Base-by-base conservation (phyloP, 2,888 invertebrate genomes). In the Strigamia crassipes region DNA sequence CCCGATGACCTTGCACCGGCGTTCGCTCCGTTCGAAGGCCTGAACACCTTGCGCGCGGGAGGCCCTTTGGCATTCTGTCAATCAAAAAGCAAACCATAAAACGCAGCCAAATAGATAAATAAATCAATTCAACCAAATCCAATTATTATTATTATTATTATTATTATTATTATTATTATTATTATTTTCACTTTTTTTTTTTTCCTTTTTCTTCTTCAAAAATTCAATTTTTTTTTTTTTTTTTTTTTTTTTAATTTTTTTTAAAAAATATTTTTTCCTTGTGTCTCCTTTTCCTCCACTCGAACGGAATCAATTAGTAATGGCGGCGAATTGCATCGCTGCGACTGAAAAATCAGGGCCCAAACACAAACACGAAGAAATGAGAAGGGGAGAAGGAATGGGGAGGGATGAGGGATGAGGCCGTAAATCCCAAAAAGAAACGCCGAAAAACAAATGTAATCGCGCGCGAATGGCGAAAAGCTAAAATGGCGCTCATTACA, bases 401-500 rank as follows among this genome's bases (percentile, higher is more conserved):
- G 31, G 34, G n/a, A n/a, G n/a, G n/a, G n/a, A n/a, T n/a, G n/a
- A 6, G 73, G 27, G 73, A 77, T 13, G 78, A 34, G 38, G 78
- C 38, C 78, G 21, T 42, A 38, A 42, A 78, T 78, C 34, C n/a
- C 78, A 21, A 78, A 78, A 78, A 78, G 34, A 78, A 78, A 78
- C 34, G 66, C 31, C 27, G 66, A 66, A 66, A 66, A 66, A 78
- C 78, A 78, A 78, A 78, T 42, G 78, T 78, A 78, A 78, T 78
- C 38, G 78, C 38, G 78, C 78, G 78, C 42, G 80, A 42, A 80
- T 23, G 42, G 51, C 46, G 46, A 80, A 38, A 46, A 80, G 80
- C 80, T 31, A 80, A 80, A 80, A 80, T 80, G 80, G 42, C 42
- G 42, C 80, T 80, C 80, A 51, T 80, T 80, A 80, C 80, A 42